Percentiles rank a stretch among this genome's conserved stretches.
phyloP scores from a whole-genome alignment of 2,113 vertebrate genomes.

The Anguilla rostrata region DNA sequence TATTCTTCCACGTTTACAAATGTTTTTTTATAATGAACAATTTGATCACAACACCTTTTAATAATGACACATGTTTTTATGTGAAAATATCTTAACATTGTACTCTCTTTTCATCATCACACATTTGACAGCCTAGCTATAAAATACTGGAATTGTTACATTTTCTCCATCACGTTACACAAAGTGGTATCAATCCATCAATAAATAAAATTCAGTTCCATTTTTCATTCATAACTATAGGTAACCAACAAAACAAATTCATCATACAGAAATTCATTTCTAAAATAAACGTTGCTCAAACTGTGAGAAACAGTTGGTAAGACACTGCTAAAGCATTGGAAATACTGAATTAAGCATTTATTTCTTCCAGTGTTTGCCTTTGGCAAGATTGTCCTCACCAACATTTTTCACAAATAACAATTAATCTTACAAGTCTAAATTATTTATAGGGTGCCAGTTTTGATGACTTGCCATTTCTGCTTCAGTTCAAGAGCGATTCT shows the following conservation, averaged over 20 bases:
- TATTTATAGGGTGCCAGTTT: neutral
- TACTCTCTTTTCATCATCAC: neutral
- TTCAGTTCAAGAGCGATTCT: neutral
- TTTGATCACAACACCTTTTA: neutral
- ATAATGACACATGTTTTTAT: no score
- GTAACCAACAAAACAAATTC: neutral
- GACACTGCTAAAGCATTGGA: neutral
- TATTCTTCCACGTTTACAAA: no score
- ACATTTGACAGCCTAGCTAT: neutral
- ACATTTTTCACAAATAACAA: neutral
- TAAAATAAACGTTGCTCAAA: neutral
- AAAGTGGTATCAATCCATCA: neutral
- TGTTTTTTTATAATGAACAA: neutral
- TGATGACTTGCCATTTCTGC: slow-evolving; percentile 1
- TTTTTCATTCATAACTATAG: neutral
- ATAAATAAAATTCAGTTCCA: neutral
- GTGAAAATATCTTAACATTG: no score
- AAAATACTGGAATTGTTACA: neutral
- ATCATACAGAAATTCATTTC: neutral
- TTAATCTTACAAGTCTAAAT: neutral
- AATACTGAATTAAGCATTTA: neutral
- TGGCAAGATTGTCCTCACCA: neutral
- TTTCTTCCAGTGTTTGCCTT: neutral
- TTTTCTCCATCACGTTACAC: neutral
- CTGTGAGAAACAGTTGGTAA: neutral